phyloP scores from a whole-genome alignment of 2,113 vertebrate genomes.

The Phrynocephalus versicolor region DNA sequence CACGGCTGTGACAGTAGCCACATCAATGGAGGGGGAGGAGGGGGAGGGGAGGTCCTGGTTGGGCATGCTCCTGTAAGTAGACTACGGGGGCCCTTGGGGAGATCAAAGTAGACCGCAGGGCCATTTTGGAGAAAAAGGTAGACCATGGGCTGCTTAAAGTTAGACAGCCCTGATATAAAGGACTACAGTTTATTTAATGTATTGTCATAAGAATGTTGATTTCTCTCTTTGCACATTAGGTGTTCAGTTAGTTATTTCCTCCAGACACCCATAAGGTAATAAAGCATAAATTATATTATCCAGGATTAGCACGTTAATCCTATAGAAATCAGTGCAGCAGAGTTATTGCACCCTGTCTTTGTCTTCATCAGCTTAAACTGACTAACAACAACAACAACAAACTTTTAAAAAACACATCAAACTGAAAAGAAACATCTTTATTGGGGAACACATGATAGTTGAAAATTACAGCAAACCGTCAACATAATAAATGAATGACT shows the following conservation, averaged over 20 bases:
- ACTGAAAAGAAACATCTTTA: background rate
- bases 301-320: slow-evolving; percentile 4
- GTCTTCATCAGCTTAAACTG: background rate
- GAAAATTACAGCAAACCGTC: background rate
- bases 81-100: no score
- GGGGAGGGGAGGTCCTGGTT: no score
- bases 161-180: no score
- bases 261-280: slow-evolving; percentile 31
- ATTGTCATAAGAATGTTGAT: slow-evolving; percentile 17
- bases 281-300: background rate
- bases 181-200: slow-evolving; percentile 31
- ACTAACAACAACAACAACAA: background rate
- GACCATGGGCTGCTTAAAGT: no score
- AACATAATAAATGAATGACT: background rate
- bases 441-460: background rate
- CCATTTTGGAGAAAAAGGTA: no score
- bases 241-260: slow-evolving; percentile 42
- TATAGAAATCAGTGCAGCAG: background rate
- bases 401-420: background rate
- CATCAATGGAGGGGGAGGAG: no score
- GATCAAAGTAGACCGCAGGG: no score
- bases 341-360: background rate
- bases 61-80: no score
- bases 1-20: no score
- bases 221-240: slow-evolving; percentile 47